These are phyloP conservation scores for Pollimyrus isidori DNA, from an alignment of 2,113 vertebrate genomes.

Conservation along the genomic window DNA sequence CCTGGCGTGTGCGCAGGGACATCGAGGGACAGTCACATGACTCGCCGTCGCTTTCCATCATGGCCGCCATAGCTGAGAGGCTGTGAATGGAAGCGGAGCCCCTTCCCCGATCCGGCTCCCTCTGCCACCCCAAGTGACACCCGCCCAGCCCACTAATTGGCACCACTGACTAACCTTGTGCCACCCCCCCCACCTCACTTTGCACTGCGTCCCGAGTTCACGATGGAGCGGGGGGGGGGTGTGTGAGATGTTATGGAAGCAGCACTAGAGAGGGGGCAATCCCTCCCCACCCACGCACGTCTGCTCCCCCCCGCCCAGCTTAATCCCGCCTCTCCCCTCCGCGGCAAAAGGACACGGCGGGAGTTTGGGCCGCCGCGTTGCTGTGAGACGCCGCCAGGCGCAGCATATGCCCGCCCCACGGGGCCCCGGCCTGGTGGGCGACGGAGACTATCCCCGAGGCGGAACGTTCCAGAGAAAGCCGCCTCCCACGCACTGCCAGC, in stretches of 20 bases:
- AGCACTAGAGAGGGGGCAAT: neutral
- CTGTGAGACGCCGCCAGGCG: neutral
- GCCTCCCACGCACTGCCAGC: neutral
- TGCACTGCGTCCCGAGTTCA: neutral
- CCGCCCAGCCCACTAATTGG: neutral
- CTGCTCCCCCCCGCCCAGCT: neutral
- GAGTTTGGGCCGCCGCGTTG: neutral
- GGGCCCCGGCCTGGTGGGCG: neutral
- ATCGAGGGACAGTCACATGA: neutral
- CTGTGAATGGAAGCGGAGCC: neutral
- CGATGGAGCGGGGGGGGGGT: neutral
- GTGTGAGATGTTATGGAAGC: neutral
- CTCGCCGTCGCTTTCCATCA: neutral
- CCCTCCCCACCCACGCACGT: neutral
- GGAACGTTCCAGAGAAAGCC: neutral
- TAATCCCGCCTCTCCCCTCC: constrained; percentile 4
- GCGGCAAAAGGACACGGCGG: neutral
- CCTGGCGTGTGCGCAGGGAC: neutral
- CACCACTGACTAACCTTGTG: neutral
- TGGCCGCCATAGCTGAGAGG: neutral
- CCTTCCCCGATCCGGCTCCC: neutral
- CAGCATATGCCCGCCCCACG: neutral
- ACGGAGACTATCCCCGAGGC: neutral
- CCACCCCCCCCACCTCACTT: neutral
- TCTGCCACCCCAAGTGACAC: neutral